A percentile compares a stretch with the other conserved stretches of the same genome.
Evolutionary conservation across 2,888 invertebrate species (phyloP).

Genomic region (Trissolcus japonicus): DNA sequence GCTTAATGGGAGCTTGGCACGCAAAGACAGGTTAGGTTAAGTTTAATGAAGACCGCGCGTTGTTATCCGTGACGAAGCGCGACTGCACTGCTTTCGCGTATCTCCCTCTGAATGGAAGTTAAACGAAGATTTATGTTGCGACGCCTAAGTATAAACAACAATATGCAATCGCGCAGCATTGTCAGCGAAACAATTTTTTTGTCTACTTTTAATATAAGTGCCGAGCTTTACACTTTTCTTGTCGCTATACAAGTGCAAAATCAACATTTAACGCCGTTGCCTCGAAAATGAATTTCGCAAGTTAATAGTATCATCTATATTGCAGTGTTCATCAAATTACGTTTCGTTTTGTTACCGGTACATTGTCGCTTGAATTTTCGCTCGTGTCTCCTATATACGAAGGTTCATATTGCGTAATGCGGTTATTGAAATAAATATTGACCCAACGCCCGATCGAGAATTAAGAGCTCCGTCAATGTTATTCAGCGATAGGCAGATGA

Average conservation of each 20-base stretch:
- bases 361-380: slow-evolving; percentile 31
- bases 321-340: slow-evolving; percentile 51
- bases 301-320: slow-evolving; percentile 42
- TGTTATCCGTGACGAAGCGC: slow-evolving; percentile 73
- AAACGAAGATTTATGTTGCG: slow-evolving; percentile 76
- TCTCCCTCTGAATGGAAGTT: slow-evolving; percentile 70
- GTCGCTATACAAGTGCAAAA: slow-evolving; percentile 1
- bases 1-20: slow-evolving; percentile 71
- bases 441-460: slow-evolving; percentile 26
- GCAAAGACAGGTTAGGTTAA: slow-evolving; percentile 69
- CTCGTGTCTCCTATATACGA: slow-evolving; percentile 8
- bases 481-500: slow-evolving; percentile 3
- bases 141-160: slow-evolving; percentile 75
- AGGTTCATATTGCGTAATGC: slow-evolving; percentile 28
- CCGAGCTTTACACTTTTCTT: not conserved
- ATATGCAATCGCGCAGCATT: slow-evolving; percentile 74
- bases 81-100: slow-evolving; percentile 53
- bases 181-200: slow-evolving; percentile 56
- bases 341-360: slow-evolving; percentile 37
- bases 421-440: slow-evolving; percentile 51
- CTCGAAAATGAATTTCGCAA: slow-evolving; percentile 16
- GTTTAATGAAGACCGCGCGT: slow-evolving; percentile 73
- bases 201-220: not conserved
- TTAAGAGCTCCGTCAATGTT: slow-evolving; percentile 52
- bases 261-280: not conserved